These are phyloP conservation scores for Drosophila asahinai DNA, from an alignment of 1,140 invertebrate genomes.

Conservation along the genomic window DNA sequence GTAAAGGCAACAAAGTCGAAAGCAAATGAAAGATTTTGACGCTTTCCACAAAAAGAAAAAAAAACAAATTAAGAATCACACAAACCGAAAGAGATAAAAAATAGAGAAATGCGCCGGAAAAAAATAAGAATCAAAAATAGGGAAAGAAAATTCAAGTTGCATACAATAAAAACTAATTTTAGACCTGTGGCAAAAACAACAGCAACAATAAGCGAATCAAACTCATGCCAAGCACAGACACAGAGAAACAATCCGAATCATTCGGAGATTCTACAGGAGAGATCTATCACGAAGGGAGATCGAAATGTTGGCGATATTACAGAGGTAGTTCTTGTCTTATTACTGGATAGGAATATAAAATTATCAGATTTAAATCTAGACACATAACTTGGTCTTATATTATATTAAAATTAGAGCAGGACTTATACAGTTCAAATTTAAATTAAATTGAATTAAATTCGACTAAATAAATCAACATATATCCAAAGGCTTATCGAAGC, in stretches of 20 bases:
- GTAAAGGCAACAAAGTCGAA: slow-evolving; percentile 29
- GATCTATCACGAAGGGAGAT: slow-evolving; percentile 30
- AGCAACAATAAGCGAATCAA: slow-evolving; percentile 35
- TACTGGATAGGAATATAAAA: no score
- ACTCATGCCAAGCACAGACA: slow-evolving; percentile 43
- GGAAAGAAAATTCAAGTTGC: slow-evolving; percentile 62
- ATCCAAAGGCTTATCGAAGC: no score
- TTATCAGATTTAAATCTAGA: no score
- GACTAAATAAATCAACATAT: no score
- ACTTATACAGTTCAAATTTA: no score
- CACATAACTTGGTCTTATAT: no score
- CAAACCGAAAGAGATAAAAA: slow-evolving; percentile 65
- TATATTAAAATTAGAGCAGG: no score
- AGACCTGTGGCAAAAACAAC: slow-evolving; percentile 60
- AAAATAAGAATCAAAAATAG: slow-evolving; percentile 43
- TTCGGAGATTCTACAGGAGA: slow-evolving; percentile 37
- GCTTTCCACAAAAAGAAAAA: slow-evolving; percentile 58
- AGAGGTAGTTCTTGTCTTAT: no score
- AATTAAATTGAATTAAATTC: no score
- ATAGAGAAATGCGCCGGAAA: slow-evolving; percentile 8
- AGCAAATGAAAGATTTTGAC: slow-evolving; percentile 58
- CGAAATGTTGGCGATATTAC: no score
- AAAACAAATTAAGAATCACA: slow-evolving; percentile 73
- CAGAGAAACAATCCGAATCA: slow-evolving; percentile 53
- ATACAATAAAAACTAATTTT: slow-evolving; percentile 82